Evolutionary conservation across 2,113 vertebrate species (phyloP), one percentile per base, ranked within the genome.

Genomic region (Proteles cristata): DNA sequence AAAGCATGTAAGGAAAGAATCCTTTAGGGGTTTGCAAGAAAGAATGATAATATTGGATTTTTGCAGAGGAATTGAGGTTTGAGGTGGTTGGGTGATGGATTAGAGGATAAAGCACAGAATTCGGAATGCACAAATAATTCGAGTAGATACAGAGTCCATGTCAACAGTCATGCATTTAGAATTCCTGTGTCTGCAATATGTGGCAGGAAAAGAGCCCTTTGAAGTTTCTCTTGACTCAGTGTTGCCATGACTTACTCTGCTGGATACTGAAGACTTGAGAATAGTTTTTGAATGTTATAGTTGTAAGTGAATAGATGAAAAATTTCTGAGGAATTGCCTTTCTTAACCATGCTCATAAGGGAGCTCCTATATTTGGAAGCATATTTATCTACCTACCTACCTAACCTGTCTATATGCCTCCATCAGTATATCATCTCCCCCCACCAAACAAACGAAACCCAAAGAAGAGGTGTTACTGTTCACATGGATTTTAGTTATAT

Each of bases 251-350:
- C 26, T 90, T 93, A 26, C 45, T 76, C 26, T 48, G 43, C 43
- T 48, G 28, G 43, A 48, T 14, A 45, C 73, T 48, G 73, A 25
- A 73, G 68, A 88, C 61, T 66, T 80, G 68, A 66, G 66, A 88
- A 21, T 65, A 83, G 19, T 92, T 92, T 94, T 95, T 74, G 55
- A 39, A 88, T 88, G 76, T 87, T 65, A 73, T 0, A 82, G 10
- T 83, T 94, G 63, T 88, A 90, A 92, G 26, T 87, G 31, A 94
- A 35, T 77, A 92, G 96, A 74, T 61, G n/a, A 93, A 95, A 82
- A 39, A 4, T 74, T 86, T 90, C 45, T n/a, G 58, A 48, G 39
- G 82, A 58, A 74, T 73, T 48, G 28, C 25, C 48, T 89, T 86
- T 48, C 65, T 88, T 89, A 86, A 48, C 55, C 50, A 0, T 93